Percentiles rank a stretch among this genome's conserved stretches.
phyloP scores from a whole-genome alignment of 2,113 vertebrate genomes.

The Opisthocomus hoazin region DNA sequence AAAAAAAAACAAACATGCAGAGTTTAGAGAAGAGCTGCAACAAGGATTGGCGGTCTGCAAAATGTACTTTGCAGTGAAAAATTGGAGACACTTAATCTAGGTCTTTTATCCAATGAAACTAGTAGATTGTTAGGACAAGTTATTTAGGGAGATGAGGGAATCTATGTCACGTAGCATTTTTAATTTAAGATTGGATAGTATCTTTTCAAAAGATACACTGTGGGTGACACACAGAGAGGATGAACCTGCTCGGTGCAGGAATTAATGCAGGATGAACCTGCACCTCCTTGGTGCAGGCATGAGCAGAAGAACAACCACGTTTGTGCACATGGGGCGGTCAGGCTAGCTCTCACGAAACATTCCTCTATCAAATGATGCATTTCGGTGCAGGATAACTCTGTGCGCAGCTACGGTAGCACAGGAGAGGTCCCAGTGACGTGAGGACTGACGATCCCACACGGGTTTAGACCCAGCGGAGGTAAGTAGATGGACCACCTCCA shows the following conservation, averaged over 20 bases:
- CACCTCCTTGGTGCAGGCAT: background rate
- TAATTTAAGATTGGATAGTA: background rate
- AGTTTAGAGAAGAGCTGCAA: background rate
- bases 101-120: background rate
- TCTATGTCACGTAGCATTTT: background rate
- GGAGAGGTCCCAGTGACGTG: background rate
- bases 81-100: background rate
- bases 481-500: background rate
- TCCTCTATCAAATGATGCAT: accelerated
- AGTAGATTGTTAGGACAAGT: background rate
- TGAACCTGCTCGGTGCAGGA: background rate
- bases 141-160: background rate
- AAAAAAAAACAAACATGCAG: background rate
- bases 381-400: too few species aligned
- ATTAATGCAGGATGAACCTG: background rate
- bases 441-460: background rate
- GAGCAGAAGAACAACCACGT: background rate
- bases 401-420: too few species aligned
- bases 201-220: background rate
- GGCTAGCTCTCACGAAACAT: background rate
- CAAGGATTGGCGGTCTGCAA: background rate
- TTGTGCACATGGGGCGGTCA: accelerated
- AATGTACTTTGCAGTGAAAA: background rate
- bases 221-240: background rate
- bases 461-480: background rate